Base-by-base conservation (phyloP, 2,113 vertebrate genomes). In the Choloepus hoffmanni region DNA sequence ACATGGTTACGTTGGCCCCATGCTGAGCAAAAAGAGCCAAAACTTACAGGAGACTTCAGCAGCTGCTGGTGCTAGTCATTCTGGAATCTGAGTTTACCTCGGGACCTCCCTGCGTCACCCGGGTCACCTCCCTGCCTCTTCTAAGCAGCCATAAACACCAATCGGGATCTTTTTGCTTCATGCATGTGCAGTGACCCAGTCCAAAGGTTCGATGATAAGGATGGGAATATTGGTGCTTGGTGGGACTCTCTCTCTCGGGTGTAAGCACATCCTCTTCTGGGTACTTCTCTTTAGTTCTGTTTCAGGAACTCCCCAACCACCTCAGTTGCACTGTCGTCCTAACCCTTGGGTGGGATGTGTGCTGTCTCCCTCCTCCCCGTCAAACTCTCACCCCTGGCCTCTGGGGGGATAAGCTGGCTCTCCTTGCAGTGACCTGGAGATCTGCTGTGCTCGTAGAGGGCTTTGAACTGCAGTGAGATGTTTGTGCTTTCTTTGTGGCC, bases 401-500 rank as follows among this genome's bases (percentile, higher is more conserved):
- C 5, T 18, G 77, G 13, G 15, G n/a, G n/a, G 55, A 72, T 68
- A 63, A 50, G 72, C 92, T 92, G 85, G 60, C 81, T 73, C 48
- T 81, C 58, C 72, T 28, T 55, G 36, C 53, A 28, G 65, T 70
- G 55, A 65, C 88, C 63, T 14, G 1, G 15, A 63, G 65, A 26
- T 40, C 58, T 11, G 3, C 65, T 30, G 3, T 73, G 89, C 91
- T 45, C 13, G 62, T 43, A 65, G 63, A 73, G 55, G 77, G 48
- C 70, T 67, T n/a, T 73, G 55, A 91, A 82, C 85, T 91, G 74
- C 48, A 40, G 53, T 7, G 28, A 95, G 72, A 92, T n/a, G 7
- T 90, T 62, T 58, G 88, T 23, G 94, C 92, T 97, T 95, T 63
- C 30, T 90, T 89, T 14, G 13, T 96, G 86, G 86, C 58, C 55